Evolutionary conservation across 2,113 vertebrate genomes (phyloP).

Genomic region (Psilopsiagon aurifrons): DNA sequence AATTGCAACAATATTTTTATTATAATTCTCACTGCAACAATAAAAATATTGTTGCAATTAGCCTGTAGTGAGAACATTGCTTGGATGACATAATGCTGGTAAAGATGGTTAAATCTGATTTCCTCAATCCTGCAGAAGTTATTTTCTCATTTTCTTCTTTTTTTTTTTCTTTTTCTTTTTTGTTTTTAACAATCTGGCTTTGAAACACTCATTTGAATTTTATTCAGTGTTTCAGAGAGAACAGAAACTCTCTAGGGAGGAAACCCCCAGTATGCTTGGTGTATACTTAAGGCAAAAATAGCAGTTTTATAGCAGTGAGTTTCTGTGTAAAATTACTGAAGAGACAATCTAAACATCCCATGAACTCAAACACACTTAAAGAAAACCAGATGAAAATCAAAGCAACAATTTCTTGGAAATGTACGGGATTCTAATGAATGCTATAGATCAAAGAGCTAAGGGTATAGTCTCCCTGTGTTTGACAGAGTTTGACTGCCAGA

Average conservation of each 20-base stretch:
- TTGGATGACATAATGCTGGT: neutral
- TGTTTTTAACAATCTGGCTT: neutral
- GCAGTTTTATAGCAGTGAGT: slow-evolving; percentile 26
- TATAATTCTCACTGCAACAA: neutral
- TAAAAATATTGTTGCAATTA: neutral
- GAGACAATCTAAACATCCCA: slow-evolving; percentile 35
- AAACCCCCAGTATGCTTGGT: neutral
- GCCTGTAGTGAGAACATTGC: neutral
- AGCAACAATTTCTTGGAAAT: neutral
- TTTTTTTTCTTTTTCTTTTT: neutral
- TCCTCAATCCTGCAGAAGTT: neutral
- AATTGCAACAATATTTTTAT: neutral
- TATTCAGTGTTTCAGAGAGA: slow-evolving; percentile 13
- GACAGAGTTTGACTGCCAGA: neutral
- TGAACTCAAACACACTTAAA: slow-evolving; percentile 13
- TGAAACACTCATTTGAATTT: slow-evolving; percentile 10
- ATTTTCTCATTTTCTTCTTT: neutral
- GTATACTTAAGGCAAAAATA: slow-evolving; percentile 25
- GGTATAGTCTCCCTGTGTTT: neutral
- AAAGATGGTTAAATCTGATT: neutral
- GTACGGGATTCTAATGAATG: neutral
- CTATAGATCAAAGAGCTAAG: neutral
- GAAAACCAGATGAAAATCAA: slow-evolving; percentile 43
- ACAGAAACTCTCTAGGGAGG: neutral
- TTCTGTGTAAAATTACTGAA: slow-evolving; percentile 28